Evolutionary conservation across 1,140 invertebrate genomes (phyloP), one percentile per base, ranked within the genome.

Genomic region (Lordiphosa clarofinis): DNA sequence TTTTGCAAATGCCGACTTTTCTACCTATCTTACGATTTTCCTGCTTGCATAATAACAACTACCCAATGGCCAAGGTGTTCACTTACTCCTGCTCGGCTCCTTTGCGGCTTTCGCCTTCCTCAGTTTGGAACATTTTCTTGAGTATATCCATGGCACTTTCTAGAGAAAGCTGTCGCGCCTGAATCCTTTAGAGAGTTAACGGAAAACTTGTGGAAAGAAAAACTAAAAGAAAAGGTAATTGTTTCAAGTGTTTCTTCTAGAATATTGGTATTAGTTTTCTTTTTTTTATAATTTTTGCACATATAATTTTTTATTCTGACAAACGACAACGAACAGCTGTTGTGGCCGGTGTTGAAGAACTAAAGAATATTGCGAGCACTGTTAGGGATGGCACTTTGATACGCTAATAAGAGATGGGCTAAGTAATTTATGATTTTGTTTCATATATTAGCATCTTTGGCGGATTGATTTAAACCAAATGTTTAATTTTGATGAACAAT

Each of bases 51-150:
- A 56, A 60, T 15, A 35, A 8, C 28, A 13, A 11, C 21, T 5
- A 24, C 21, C 21, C 2, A 24, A 13, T 33, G 5, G 11, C 28
- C 28, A 31, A 31, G 11, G 9, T 33, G 4, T 31, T 31, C 31
- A 88, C 86, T 88, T 66, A 88, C 86, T 87, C 81, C 40, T 69
- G 59, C 58, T 82, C 69, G 46, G 57, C 58, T 82, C 69, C 49
- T 82, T 46, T 46, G 21, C 43, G 43, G 43, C 43, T 28, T 46
- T 28, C 24, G 43, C 69, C 53, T 8, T 71, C 56, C 59, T 71
- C 67, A 44, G 72, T 69, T 65, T 87, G 63, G 62, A 88, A 88
- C 86, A 88, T 88, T 86, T 88, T 88, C 73, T 73, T 86, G 13
- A 88, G 67, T 53, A 88, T 79, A 73, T 88, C 86, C 86, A 88